Base-by-base conservation (phyloP, 2,888 invertebrate genomes). In the Teinopalpus imperialis region DNA sequence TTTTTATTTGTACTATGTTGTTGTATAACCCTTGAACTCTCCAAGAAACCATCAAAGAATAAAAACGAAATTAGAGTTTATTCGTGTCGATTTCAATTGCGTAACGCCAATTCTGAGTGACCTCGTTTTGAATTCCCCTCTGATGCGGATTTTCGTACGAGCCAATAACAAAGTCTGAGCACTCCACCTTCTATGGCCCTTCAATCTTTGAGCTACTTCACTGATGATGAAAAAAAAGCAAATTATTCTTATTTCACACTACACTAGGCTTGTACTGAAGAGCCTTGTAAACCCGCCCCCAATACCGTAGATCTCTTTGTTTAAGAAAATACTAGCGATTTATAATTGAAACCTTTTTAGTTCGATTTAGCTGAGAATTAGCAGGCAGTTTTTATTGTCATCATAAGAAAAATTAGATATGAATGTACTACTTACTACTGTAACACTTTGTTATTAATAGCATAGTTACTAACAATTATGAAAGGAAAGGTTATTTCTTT, bases 101-200 rank as follows among this genome's bases (percentile, higher is more conserved):
- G 27, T 35, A 41, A 45, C 47, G 40, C 39, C 42, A 49, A 57
- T 53, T 49, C 48, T 43, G 57, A 67, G 65, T 79, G 81, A 82
- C 83, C 85, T 81, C 77, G 74, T 82, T 85, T 73, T 61, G 61
- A 66, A 68, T 74, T 77, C 74, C 75, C 80, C 68, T 63, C 62
- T 58, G 62, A 69, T 63, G 53, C 56, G 63, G 65, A 61, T 66
- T 66, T 74, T 72, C 68, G 66, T 73, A 61, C 65, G 63, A 78
- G 81, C 81, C 81, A 86, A 87, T 88, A 85, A 86, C 79, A 81
- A 82, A 83, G 77, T 75, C 78, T 70, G 73, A 75, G 71, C 74
- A 68, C 74, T 80, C 61, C 63, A 71, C 61, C 78, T 70, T 80
- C 77, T 73, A 86, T 75, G 73, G 71, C 72, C 62, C 85, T 86